Conservation (phyloP, 2,797 vertebrate genomes). For the Serranus cabrilla region DNA sequence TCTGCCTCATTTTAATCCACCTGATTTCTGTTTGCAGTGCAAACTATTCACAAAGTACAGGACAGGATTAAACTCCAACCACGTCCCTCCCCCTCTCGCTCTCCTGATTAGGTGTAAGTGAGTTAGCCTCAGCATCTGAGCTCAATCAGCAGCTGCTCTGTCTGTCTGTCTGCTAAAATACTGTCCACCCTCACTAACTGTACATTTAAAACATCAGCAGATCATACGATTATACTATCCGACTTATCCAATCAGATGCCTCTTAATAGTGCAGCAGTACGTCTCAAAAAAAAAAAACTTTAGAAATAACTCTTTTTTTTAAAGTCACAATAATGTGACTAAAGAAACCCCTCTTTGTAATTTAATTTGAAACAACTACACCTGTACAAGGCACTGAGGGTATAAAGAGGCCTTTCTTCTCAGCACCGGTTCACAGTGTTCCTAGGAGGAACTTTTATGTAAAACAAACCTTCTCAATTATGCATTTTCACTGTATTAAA, state of each 20-base stretch:
- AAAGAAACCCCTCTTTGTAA: too few relatives aligned
- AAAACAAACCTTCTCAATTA: conserved; percentile 78
- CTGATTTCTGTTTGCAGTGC: conserved; percentile 43
- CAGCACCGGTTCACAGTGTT: conserved; percentile 38
- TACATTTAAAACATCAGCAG: neutral
- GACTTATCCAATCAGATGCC: neutral
- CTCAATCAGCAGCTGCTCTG: conserved; percentile 42
- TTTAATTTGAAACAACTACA: conserved; percentile 9
- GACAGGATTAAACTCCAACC: conserved; percentile 31
- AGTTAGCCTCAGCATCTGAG: conserved; percentile 54
- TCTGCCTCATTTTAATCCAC: conserved; percentile 16
- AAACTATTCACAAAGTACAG: conserved; percentile 21
- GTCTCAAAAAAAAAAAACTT: neutral
- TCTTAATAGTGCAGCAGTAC: neutral
- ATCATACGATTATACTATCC: neutral
- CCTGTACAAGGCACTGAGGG: neutral
- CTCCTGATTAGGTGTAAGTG: conserved; percentile 40
- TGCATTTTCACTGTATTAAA: conserved; percentile 74
- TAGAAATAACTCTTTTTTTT: too few relatives aligned
- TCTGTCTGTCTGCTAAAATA: conserved; percentile 11
- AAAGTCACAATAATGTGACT: too few relatives aligned
- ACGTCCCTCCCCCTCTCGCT: neutral
- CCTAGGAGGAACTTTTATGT: conserved; percentile 57
- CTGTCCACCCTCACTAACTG: neutral
- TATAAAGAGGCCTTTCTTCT: conserved; percentile 20